Evolutionary conservation across 2,888 invertebrate genomes (phyloP).

Genomic region (Orthosia incerta): DNA sequence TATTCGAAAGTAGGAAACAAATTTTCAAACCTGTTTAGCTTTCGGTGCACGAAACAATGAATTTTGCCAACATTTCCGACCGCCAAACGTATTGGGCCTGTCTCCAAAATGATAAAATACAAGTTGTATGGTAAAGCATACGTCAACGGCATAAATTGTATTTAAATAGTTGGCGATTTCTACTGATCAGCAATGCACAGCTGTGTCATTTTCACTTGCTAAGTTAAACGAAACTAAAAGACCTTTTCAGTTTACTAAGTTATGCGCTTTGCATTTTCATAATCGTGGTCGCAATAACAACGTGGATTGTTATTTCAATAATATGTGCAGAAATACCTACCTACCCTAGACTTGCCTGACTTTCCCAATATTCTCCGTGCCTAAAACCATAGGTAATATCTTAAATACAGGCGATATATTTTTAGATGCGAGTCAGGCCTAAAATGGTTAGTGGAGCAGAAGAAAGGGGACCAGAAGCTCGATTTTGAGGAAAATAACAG

Average conservation of each 20-base stretch:
- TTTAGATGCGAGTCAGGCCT: not conserved
- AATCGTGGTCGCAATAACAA: conserved; percentile 61
- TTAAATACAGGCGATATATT: not conserved
- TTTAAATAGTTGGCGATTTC: conserved; percentile 86
- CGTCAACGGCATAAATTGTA: conserved; percentile 80
- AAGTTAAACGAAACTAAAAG: conserved; percentile 70
- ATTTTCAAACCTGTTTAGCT: conserved; percentile 13
- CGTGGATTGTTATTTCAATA: conserved; percentile 37
- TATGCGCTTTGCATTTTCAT: conserved; percentile 58
- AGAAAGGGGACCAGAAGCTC: not conserved
- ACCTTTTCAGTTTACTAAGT: conserved; percentile 56
- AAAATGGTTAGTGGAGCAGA: not conserved
- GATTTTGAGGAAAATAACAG: not conserved
- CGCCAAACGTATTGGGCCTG: conserved; percentile 61
- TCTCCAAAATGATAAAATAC: conserved; percentile 72
- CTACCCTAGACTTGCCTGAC: not conserved
- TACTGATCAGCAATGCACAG: conserved; percentile 86
- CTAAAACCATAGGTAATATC: not conserved
- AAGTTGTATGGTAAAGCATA: conserved; percentile 71
- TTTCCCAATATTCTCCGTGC: not conserved
- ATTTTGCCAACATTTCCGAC: conserved; percentile 63
- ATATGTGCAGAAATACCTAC: not conserved
- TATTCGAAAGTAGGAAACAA: conserved; percentile 9
- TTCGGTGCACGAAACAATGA: conserved; percentile 45
- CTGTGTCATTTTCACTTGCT: conserved; percentile 83